Base-by-base conservation (phyloP, 2,888 invertebrate genomes). In the Caradrina kadenii region DNA sequence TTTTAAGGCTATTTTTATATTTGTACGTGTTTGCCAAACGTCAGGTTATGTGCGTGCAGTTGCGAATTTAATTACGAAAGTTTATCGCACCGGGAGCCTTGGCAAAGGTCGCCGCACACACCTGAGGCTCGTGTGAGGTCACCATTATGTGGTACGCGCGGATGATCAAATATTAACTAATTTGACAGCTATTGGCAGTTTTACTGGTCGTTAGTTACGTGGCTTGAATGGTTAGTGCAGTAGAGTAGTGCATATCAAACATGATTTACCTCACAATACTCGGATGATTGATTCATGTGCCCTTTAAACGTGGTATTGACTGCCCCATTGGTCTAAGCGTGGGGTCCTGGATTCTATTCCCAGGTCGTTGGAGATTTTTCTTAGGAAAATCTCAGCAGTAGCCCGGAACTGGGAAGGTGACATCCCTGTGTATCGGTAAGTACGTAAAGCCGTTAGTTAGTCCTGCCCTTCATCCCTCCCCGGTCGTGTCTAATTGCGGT, bases 1-100 rank as follows among this genome's bases (percentile, higher is more conserved):
- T 62, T 69, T 68, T 71, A 69, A 83, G 75, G 65, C 65, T 66
- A 67, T 80, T 67, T 79, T 71, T 73, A 77, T 76, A 75, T 63
- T 63, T 68, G 67, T 70, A 73, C 72, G 74, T 73, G 76, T 80
- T 76, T 76, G 67, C 66, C 73, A 74, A 82, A 77, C 77, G 78
- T 79, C 74, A 69, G 72, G 80, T 76, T 63, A 74, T 62, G 60
- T 80, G 81, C 79, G 77, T 80, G 76, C 80, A 84, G 75, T 85
- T 78, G 85, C 82, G 63, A 83, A 83, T 86, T 85, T 73, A 87
- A 86, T 88, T 88, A 87, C 86, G 90, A 91, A 90, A 90, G 89
- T 90, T 87, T 89, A 89, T 87, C 88, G 87, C 81, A 83, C 87
- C 80, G 59, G 61, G 74, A 80, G 81, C 89, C 88, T 89, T 86